Evolutionary conservation across 2,888 invertebrate species (phyloP).

Genomic region (Pyrocoelia pectoralis): DNA sequence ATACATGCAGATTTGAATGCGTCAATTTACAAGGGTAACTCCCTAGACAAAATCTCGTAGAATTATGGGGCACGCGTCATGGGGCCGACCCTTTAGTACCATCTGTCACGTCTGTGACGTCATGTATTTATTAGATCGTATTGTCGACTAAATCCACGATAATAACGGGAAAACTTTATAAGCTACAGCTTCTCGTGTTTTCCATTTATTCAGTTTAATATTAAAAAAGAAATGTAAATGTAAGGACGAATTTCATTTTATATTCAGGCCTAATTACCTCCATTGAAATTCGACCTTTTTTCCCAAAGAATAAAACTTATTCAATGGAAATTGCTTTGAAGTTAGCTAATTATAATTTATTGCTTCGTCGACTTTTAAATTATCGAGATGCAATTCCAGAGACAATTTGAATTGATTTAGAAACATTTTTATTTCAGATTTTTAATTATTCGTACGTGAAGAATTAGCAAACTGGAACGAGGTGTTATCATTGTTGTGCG

Average conservation of each 20-base stretch:
- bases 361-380: slow-evolving; percentile 2
- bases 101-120: slow-evolving; percentile 41
- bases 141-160: neutral
- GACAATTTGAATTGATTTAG: neutral
- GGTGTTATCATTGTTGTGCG: no score
- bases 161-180: slow-evolving; percentile 18
- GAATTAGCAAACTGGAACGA: no score
- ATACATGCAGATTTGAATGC: slow-evolving; percentile 23
- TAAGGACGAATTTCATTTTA: slow-evolving; percentile 1
- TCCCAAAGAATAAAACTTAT: neutral
- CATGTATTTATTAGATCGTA: slow-evolving; percentile 29
- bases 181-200: neutral
- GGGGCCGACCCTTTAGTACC: slow-evolving; percentile 24
- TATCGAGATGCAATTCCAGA: neutral
- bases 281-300: neutral
- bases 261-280: slow-evolving; percentile 4
- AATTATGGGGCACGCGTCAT: slow-evolving; percentile 38
- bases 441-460: no score
- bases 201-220: neutral
- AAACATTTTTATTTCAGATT: no score
- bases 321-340: slow-evolving; percentile 11
- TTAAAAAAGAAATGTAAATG: neutral
- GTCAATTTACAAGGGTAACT: slow-evolving; percentile 26
- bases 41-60: slow-evolving; percentile 35
- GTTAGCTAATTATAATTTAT: slow-evolving; percentile 7